Evolutionary conservation across 2,888 invertebrate genomes (phyloP), one percentile per base, ranked within the genome.

Genomic region (Iselma pallidipennis): DNA sequence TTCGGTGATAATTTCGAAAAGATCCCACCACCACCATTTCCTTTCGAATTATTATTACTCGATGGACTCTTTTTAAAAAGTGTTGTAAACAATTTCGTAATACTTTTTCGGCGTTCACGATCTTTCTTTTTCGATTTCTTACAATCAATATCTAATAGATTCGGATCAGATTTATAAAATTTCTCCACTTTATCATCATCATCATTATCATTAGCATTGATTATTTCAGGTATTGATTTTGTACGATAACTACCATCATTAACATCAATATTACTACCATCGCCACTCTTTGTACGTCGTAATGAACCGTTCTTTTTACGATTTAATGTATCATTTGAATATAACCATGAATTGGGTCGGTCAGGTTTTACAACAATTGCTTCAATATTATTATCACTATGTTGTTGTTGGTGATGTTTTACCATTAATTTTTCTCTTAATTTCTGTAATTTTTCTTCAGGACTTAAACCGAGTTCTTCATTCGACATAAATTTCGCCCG

Each of bases 31-130:
- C 33, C 33, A 33, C 33, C 5, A 14, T 14, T 4, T 5, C 3
- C 1, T 83, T 83, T 66, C 23, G n/a, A n/a, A n/a, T 75, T 76
- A n/a, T 74, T 71, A 49, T 73, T 60, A 71, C 74, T 33, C 77
- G 78, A 56, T 69, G 81, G 49, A 80, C 83, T 74, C 84, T 90
- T 89, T 79, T 91, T 90, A 78, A 95, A 91, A 79, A 94, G 91
- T 78, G 89, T 92, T 16, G 92, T 90, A 65, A 95, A 89, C 55
- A 93, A 89, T 82, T 91, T 92, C 74, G 94, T 92, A 55, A 94
- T 89, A 80, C 93, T 92, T 74, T 89, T 92, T 64, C 92, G 85
- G 66, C 92, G 85, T 73, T 91, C 91, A 0, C 87, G 85, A 76
- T 89, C 89, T 74, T 89, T 89, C 23, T 84, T 82, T 59, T 85